Evolutionary conservation across 2,888 invertebrate species (phyloP).

Genomic region (Abrostola tripartita): DNA sequence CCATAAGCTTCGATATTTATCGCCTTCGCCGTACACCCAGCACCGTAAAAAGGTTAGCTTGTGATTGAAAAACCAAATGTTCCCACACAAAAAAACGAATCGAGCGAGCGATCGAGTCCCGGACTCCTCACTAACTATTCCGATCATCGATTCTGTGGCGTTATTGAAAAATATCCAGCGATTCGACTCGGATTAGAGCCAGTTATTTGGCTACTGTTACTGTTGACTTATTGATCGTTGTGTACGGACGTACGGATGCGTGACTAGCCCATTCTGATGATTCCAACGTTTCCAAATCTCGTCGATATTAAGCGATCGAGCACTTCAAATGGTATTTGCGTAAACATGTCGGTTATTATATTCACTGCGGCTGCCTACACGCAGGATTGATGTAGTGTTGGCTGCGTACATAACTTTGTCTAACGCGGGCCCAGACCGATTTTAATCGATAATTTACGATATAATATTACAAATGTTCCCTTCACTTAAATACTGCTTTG

Average conservation of each 20-base stretch:
- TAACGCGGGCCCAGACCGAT: slow-evolving; percentile 65
- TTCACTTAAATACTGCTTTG: slow-evolving; percentile 57
- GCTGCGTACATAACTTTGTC: slow-evolving; percentile 62
- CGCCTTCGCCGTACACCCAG: slow-evolving; percentile 71
- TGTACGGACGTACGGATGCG: slow-evolving; percentile 42
- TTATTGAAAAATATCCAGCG: slow-evolving; percentile 83
- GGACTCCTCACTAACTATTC: slow-evolving; percentile 54
- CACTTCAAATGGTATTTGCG: slow-evolving; percentile 73
- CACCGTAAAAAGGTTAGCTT: slow-evolving; percentile 78
- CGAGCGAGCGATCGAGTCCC: slow-evolving; percentile 52
- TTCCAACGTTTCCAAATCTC: slow-evolving; percentile 39
- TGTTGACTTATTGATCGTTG: slow-evolving; percentile 80
- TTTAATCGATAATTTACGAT: slow-evolving; percentile 71
- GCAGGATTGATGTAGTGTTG: slow-evolving; percentile 45
- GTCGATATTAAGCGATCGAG: slow-evolving; percentile 66
- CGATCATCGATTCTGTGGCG: slow-evolving; percentile 61
- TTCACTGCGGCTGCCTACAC: slow-evolving; percentile 48
- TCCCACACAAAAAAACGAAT: slow-evolving; percentile 76
- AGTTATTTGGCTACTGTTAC: slow-evolving; percentile 81
- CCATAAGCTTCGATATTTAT: slow-evolving; percentile 85
- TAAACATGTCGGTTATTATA: slow-evolving; percentile 67
- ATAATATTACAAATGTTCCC: slow-evolving; percentile 66
- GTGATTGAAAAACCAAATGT: slow-evolving; percentile 83
- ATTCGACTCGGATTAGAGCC: slow-evolving; percentile 83
- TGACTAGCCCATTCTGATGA: slow-evolving; percentile 30